Percentiles rank a stretch among this genome's conserved stretches.
phyloP scores from a whole-genome alignment of 2,888 invertebrate species.

The Minunthozetes semirufus region DNA sequence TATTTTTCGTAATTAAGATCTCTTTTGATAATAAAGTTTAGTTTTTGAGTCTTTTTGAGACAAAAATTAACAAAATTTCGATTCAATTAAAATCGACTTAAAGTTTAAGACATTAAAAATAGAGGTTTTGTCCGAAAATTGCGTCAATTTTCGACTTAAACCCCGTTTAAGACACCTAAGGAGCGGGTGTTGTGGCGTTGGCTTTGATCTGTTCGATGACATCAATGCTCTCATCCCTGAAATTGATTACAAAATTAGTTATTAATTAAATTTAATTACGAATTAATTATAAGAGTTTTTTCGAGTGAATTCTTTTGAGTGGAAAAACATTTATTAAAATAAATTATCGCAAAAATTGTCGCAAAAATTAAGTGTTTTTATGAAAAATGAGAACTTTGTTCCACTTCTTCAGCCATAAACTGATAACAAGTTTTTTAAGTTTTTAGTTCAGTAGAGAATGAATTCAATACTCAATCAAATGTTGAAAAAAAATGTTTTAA shows the following conservation, averaged over 20 bases:
- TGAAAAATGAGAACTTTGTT: conserved; percentile 8
- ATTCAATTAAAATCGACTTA: too few species aligned
- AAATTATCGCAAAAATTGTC: background rate
- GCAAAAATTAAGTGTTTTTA: background rate
- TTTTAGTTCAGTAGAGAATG: background rate
- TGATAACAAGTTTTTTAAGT: background rate
- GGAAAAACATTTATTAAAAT: background rate
- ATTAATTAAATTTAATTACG: background rate
- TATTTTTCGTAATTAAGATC: background rate
- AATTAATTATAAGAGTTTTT: background rate
- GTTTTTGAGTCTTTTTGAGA: background rate
- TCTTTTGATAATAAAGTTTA: background rate
- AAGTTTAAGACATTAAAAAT: too few species aligned
- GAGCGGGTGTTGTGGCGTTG: conserved; percentile 23
- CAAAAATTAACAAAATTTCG: background rate
- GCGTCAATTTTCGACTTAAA: too few species aligned
- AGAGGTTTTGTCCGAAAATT: too few species aligned
- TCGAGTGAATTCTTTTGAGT: background rate
- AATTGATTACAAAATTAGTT: background rate
- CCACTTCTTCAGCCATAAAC: background rate
- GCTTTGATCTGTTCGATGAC: conserved; percentile 28
- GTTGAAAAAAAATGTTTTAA: background rate
- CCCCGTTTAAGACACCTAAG: conserved; percentile 10
- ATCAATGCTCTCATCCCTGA: conserved; percentile 30
- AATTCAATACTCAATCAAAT: conserved; percentile 7